These are phyloP conservation scores for Sebastes oblongus DNA, from an alignment of 2,797 vertebrate species.

Conservation along the genomic window DNA sequence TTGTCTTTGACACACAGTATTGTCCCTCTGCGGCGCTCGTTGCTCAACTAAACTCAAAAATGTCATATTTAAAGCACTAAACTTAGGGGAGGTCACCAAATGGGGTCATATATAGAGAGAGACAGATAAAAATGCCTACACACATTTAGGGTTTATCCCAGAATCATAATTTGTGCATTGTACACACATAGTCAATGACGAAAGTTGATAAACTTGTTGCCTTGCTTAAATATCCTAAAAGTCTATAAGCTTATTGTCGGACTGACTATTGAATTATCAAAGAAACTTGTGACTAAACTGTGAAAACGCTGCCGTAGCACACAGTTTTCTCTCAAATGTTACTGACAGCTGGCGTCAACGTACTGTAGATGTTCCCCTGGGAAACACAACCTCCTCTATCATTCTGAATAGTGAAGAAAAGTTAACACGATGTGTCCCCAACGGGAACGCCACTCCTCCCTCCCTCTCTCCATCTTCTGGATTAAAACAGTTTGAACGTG, in stretches of 20 bases:
- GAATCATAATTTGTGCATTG: not conserved
- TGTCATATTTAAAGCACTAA: not conserved
- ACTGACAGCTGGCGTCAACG: not conserved
- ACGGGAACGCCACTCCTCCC: not conserved
- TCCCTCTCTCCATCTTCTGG: not conserved
- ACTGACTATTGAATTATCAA: conserved; percentile 12
- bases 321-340: not conserved
- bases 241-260: not conserved
- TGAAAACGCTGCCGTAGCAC: not conserved
- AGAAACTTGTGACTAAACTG: not conserved
- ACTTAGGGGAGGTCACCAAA: not conserved
- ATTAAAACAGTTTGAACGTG: not conserved
- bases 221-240: not conserved
- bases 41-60: not conserved
- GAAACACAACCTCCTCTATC: not conserved
- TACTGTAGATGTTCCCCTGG: not conserved
- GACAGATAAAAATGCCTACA: not conserved
- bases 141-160: not conserved
- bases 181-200: not conserved
- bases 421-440: not conserved
- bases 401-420: not conserved
- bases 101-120: not conserved
- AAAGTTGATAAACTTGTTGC: not conserved
- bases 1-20: conserved; percentile 31
- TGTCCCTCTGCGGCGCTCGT: conserved; percentile 3